Percentiles rank a stretch among this genome's conserved stretches.
These are phyloP conservation scores for Spatula clypeata DNA, from an alignment of 2,797 vertebrate genomes.

Conservation along the genomic window DNA sequence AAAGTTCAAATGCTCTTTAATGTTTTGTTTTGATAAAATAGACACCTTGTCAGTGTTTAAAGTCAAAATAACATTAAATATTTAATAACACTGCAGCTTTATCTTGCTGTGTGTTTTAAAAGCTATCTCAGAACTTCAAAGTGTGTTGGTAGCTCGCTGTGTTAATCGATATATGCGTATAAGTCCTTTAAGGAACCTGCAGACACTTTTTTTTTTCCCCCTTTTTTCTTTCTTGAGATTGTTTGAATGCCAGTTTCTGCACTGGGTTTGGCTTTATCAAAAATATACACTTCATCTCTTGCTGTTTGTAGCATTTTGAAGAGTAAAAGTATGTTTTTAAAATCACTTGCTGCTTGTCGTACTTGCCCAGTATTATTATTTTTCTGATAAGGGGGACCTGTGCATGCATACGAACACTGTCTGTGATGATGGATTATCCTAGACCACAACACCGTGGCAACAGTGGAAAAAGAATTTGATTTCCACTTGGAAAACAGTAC, in stretches of 20 bases:
- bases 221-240: neutral
- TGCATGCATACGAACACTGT: constrained; percentile 70
- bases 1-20: neutral
- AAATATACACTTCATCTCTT: neutral
- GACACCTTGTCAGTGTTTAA: neutral
- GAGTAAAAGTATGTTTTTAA: neutral
- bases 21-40: constrained; percentile 1
- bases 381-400: neutral
- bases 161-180: neutral
- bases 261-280: neutral
- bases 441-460: constrained; percentile 83
- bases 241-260: neutral
- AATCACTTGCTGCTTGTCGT: neutral
- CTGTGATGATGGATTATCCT: constrained; percentile 81
- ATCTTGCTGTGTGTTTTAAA: constrained; percentile 17
- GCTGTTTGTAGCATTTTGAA: constrained; percentile 7
- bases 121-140: neutral
- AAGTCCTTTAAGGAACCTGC: neutral
- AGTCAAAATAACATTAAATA: constrained; percentile 32
- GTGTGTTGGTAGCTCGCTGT: neutral
- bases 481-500: constrained; percentile 57
- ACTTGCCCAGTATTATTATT: neutral
- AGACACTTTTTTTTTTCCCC: neutral
- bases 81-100: neutral
- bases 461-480: constrained; percentile 76